Evolutionary conservation across 2,888 invertebrate genomes (phyloP).

Genomic region (Hofmannophila pseudospretella): DNA sequence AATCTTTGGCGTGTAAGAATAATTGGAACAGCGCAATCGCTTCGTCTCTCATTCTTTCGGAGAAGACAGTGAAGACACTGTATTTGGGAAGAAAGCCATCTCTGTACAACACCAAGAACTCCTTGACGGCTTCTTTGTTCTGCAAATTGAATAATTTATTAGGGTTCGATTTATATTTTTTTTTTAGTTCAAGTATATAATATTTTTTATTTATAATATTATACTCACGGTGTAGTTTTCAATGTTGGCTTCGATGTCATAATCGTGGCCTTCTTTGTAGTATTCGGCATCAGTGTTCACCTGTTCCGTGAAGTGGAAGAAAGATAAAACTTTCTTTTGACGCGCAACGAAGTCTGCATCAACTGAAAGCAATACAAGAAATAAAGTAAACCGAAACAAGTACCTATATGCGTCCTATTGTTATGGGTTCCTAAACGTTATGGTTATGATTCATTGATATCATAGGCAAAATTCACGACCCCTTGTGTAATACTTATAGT

Average conservation of each 20-base stretch:
- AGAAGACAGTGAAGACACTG: conserved; percentile 70
- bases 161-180: background rate
- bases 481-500: too few species aligned
- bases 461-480: too few species aligned
- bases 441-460: too few species aligned
- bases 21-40: conserved; percentile 74
- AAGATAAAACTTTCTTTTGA: conserved; percentile 16
- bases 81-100: conserved; percentile 63
- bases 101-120: conserved; percentile 56
- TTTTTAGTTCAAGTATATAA: background rate
- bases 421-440: too few species aligned
- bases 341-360: conserved; percentile 19
- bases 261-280: conserved; percentile 48
- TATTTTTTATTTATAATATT: background rate
- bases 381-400: background rate
- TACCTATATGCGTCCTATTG: too few species aligned
- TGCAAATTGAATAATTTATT: conserved; percentile 20
- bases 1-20: conserved; percentile 79
- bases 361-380: conserved; percentile 15
- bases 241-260: conserved; percentile 50
- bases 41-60: conserved; percentile 60
- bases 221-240: conserved; percentile 55
- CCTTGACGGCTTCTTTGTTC: conserved; percentile 60
- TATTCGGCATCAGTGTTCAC: conserved; percentile 45
- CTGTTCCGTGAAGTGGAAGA: conserved; percentile 62